These are phyloP conservation scores for Ammodytes marinus DNA, from an alignment of 2,113 vertebrate genomes.

Conservation along the genomic window DNA sequence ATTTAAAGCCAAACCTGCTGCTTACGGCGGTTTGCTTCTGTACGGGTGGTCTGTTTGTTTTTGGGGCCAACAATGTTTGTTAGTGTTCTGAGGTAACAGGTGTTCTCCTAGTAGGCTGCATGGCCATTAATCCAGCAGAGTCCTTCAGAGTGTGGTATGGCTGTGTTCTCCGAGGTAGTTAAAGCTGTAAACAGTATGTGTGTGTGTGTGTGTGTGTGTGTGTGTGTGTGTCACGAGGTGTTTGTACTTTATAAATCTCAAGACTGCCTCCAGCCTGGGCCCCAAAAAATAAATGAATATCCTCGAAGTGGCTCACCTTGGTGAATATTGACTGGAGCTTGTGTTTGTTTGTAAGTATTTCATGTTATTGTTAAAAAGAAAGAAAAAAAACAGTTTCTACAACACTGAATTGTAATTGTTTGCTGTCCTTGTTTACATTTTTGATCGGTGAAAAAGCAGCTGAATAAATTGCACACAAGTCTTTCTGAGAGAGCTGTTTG, in stretches of 20 bases:
- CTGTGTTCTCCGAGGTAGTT: neutral
- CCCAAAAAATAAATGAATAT: constrained; percentile 11
- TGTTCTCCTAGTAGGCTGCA: constrained; percentile 9
- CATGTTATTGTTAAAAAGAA: neutral
- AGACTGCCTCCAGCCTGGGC: neutral
- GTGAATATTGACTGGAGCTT: constrained; percentile 17
- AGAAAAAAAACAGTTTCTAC: neutral
- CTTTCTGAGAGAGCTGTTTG: constrained; percentile 1
- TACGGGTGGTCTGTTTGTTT: neutral
- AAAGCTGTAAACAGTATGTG: neutral
- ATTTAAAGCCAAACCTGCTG: neutral
- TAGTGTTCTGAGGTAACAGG: constrained; percentile 16
- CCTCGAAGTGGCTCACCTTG: neutral
- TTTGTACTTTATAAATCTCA: constrained; percentile 30
- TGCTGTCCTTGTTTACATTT: neutral
- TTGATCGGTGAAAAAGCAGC: neutral
- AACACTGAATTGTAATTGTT: neutral
- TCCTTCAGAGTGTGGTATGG: neutral
- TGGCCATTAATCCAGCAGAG: neutral
- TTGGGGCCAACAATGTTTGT: neutral
- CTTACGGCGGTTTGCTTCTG: neutral
- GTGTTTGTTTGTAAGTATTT: neutral
- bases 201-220: neutral
- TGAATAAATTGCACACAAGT: neutral
- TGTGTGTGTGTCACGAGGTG: no score